Base-by-base conservation (phyloP, 2,797 vertebrate genomes). In the Falco peregrinus region DNA sequence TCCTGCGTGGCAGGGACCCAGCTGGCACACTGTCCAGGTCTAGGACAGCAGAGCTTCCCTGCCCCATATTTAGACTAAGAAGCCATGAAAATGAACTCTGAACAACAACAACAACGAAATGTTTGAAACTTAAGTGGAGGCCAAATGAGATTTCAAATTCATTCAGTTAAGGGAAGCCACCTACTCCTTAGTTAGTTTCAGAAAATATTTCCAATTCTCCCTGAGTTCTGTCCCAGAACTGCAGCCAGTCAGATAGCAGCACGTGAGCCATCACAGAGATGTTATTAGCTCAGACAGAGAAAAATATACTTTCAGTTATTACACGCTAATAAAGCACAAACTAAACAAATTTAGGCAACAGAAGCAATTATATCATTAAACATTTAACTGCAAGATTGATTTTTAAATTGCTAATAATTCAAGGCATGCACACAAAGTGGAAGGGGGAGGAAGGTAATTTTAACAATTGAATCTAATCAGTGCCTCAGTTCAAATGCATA, bases 231-330 rank as follows among this genome's bases (percentile, higher is more conserved):
- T 79, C 64, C 65, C 78, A 87, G 70, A 71, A 25, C 18, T 63
- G 59, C 89, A 93, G 60, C 35, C 82, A 93, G 77, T 41, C 10
- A 0, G 50, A 61, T 87, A 74, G 33, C 11, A 26, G 71, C 2
- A 0, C 1, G 0, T 78, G n/a, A 96, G 70, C 61, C 35, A 39
- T 28, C 1, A 2, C 67, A 85, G 68, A 91, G 69, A 71, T 20
- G 1, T 96, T 84, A 92, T 94, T 96, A 95, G 86, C 50, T 89
- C 56, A 57, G 92, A 91, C 91, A 92, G 87, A 88, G 31, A 57
- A 96, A 95, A 96, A 95, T 90, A 97, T 16, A 94, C 73, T 89
- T 95, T 21, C 80, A 56, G 64, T 86, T 93, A 92, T 94, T 95
- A 88, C 74, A 77, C 84, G 56, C 81, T 96, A 96, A 96, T 95